A percentile compares a stretch with the other conserved stretches of the same genome.
phyloP scores from a whole-genome alignment of 2,113 vertebrate genomes.

The Catharus minimus region DNA sequence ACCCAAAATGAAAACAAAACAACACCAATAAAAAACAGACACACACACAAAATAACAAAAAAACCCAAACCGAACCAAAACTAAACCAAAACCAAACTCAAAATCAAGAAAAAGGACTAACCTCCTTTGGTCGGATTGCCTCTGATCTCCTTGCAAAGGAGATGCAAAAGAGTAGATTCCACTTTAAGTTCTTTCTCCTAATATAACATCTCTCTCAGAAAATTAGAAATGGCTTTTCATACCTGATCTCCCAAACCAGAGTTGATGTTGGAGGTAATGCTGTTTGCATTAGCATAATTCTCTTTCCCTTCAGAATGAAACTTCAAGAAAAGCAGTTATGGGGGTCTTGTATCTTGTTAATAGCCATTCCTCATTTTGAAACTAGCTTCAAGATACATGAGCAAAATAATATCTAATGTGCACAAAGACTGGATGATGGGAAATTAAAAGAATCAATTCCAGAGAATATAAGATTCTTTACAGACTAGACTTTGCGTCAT shows the following conservation, averaged over 20 bases:
- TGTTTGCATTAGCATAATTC: not conserved
- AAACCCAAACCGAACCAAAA: rapidly evolving
- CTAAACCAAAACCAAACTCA: not conserved
- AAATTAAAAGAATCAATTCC: not conserved
- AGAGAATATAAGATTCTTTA: not conserved
- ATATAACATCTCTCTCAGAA: not conserved
- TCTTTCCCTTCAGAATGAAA: not conserved
- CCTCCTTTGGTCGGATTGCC: not conserved
- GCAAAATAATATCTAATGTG: not conserved
- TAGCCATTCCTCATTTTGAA: not conserved
- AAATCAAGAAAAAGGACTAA: not conserved
- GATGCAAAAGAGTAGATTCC: not conserved
- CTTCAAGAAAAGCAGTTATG: not conserved
- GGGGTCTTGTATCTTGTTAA: not conserved
- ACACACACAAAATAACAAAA: not conserved
- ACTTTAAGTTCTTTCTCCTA: not conserved
- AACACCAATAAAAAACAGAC: not conserved
- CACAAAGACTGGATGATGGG: not conserved
- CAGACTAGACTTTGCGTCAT: not conserved
- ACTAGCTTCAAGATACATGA: not conserved
- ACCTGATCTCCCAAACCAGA: not conserved
- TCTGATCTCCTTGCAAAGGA: not conserved
- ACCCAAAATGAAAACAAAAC: not conserved
- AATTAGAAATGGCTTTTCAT: not conserved
- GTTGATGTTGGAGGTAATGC: not conserved